phyloP scores from a whole-genome alignment of 2,797 vertebrate species.

The Octomys mimax region DNA sequence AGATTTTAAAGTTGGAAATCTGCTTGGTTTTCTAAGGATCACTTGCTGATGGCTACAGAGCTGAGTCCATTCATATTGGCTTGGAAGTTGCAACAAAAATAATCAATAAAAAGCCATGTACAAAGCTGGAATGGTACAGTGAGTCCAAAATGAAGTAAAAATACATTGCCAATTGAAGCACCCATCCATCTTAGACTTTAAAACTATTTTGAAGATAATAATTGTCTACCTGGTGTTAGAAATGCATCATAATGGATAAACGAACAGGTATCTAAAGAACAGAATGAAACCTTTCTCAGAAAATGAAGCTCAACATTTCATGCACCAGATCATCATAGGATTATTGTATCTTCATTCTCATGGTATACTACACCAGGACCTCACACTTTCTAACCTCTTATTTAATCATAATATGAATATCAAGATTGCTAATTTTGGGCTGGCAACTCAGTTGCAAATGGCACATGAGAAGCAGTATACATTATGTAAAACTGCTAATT shows the following conservation, averaged over 20 bases:
- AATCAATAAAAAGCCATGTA: slow-evolving; percentile 95
- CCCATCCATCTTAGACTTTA: slow-evolving; percentile 94
- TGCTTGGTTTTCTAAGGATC: no score
- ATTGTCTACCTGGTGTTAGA: no score
- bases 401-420: slow-evolving; percentile 94
- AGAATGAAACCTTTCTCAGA: slow-evolving; percentile 94
- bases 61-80: no score
- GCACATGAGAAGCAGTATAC: slow-evolving; percentile 90
- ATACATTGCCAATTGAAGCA: slow-evolving; percentile 99
- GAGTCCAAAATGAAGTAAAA: slow-evolving; percentile 98
- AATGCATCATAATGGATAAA: slow-evolving; percentile 86
- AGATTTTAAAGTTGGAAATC: no score
- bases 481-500: slow-evolving; percentile 98
- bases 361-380: slow-evolving; percentile 97
- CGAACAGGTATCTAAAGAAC: slow-evolving; percentile 98
- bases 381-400: slow-evolving; percentile 97
- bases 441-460: slow-evolving; percentile 96
- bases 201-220: no score
- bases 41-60: no score
- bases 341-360: slow-evolving; percentile 98
- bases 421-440: slow-evolving; percentile 98
- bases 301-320: slow-evolving; percentile 96
- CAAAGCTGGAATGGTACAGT: slow-evolving; percentile 86
- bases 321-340: slow-evolving; percentile 96
- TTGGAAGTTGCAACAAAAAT: no score